Conservation (phyloP, 2,797 vertebrate species). For the Streptopelia turtur region DNA sequence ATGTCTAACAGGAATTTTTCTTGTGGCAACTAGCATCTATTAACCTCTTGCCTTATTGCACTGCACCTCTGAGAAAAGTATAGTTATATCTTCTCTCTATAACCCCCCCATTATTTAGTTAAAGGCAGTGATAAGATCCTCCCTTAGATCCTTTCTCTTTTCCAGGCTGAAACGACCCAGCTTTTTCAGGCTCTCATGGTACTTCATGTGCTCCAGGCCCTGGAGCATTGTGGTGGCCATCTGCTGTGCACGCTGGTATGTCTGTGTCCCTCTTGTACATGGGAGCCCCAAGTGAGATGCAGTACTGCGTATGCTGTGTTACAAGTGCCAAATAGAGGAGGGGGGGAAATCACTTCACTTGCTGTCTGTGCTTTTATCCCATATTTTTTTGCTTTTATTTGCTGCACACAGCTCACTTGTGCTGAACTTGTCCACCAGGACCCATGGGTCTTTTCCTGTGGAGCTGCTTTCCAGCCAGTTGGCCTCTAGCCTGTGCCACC, state of each 20-base stretch:
- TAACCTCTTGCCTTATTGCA: neutral
- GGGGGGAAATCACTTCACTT: neutral
- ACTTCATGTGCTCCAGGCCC: neutral
- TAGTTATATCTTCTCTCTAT: neutral
- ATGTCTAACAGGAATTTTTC: neutral
- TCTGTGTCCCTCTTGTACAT: neutral
- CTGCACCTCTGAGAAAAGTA: neutral
- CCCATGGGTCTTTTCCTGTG: neutral
- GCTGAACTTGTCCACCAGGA: neutral
- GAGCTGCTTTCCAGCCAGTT: neutral
- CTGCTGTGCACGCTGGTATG: neutral
- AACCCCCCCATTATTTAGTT: neutral
- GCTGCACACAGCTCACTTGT: neutral
- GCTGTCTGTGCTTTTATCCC: neutral
- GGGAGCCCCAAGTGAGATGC: neutral
- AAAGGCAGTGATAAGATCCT: neutral
- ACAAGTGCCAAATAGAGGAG: neutral
- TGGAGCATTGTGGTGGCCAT: neutral
- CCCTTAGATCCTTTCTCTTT: neutral
- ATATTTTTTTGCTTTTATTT: neutral
- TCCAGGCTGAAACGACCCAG: neutral
- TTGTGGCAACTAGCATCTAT: neutral
- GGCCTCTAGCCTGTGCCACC: neutral
- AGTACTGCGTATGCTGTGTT: neutral
- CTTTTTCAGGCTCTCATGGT: neutral